phyloP scores from a whole-genome alignment of 2,888 invertebrate genomes.

The Rhyacophila evoluta region DNA sequence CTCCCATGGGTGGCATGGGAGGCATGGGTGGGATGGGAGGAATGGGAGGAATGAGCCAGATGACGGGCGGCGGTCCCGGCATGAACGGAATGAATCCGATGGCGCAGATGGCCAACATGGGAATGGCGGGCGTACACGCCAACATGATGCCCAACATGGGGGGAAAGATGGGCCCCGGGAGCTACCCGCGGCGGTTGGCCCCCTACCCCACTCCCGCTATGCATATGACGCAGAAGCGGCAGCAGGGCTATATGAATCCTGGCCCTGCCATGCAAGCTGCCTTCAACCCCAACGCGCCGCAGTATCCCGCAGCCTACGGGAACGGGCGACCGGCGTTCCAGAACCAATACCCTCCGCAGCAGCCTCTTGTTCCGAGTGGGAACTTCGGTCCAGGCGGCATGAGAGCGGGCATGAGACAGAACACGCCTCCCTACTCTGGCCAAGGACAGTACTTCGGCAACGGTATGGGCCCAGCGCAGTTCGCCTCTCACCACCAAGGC shows the following conservation, averaged over 20 bases:
- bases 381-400: slow-evolving; percentile 69
- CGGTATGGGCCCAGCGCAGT: slow-evolving; percentile 67
- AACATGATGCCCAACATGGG: slow-evolving; percentile 78
- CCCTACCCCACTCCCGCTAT: slow-evolving; percentile 89
- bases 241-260: slow-evolving; percentile 66
- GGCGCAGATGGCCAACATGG: slow-evolving; percentile 81
- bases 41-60: slow-evolving; percentile 65
- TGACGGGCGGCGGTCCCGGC: slow-evolving; percentile 62
- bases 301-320: slow-evolving; percentile 67
- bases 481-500: slow-evolving; percentile 66
- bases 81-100: slow-evolving; percentile 76
- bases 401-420: slow-evolving; percentile 73
- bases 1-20: slow-evolving; percentile 66
- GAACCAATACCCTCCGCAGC: slow-evolving; percentile 76
- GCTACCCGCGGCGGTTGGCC: slow-evolving; percentile 82
- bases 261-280: slow-evolving; percentile 66
- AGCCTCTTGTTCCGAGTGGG: slow-evolving; percentile 72
- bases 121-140: slow-evolving; percentile 78
- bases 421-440: slow-evolving; percentile 76
- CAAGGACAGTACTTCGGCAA: slow-evolving; percentile 74
- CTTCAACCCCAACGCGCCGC: slow-evolving; percentile 66
- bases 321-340: slow-evolving; percentile 72
- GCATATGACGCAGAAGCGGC: slow-evolving; percentile 86
- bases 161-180: slow-evolving; percentile 78
- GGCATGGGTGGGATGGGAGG: slow-evolving; percentile 75